These are phyloP conservation scores for Zosterops pallidus DNA, from an alignment of 2,113 vertebrate genomes.

Conservation along the genomic window DNA sequence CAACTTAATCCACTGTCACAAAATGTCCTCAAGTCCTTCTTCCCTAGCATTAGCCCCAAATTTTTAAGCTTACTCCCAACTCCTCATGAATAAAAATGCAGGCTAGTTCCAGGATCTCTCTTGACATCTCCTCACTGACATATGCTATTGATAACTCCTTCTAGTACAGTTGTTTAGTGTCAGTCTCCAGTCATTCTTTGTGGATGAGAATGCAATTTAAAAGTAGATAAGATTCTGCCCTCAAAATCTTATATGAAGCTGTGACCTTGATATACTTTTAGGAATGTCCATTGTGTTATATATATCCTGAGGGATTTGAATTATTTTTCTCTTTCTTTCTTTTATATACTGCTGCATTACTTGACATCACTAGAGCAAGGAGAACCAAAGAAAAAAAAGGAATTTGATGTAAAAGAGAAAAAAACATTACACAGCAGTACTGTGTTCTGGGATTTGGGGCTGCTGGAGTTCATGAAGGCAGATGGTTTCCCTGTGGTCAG, in stretches of 20 bases:
- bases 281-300: neutral
- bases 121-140: conserved; percentile 9
- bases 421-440: neutral
- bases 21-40: neutral
- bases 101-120: conserved; percentile 15
- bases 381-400: neutral
- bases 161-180: neutral
- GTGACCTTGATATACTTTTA: conserved; percentile 18
- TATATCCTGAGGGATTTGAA: neutral
- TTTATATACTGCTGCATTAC: neutral
- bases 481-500: neutral
- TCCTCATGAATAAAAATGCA: conserved; percentile 35
- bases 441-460: neutral
- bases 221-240: neutral
- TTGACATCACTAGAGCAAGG: neutral
- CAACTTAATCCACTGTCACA: neutral
- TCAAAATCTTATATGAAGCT: neutral
- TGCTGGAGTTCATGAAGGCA: neutral
- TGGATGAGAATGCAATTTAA: conserved; percentile 29
- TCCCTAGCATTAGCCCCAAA: neutral
- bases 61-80: neutral
- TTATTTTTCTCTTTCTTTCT: neutral
- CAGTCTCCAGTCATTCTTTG: conserved; percentile 1
- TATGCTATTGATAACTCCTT: conserved; percentile 32
- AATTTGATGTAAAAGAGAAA: neutral